Evolutionary conservation across 2,113 vertebrate genomes (phyloP), one percentile per base, ranked within the genome.

Genomic region (Pampusana beccarii): DNA sequence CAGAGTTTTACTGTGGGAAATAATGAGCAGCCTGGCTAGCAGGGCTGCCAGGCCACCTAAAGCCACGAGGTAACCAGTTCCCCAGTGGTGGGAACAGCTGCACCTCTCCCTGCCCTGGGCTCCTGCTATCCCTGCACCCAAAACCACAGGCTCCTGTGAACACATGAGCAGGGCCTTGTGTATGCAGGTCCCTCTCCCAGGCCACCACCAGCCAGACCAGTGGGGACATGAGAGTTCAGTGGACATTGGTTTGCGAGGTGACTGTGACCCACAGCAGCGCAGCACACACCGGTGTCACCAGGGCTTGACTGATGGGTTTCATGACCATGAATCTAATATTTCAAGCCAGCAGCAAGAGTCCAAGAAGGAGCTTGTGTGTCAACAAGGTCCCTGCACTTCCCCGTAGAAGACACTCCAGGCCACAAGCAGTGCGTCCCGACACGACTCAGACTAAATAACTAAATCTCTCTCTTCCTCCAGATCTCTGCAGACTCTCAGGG

Each of bases 151-250:
- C 6, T 79, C 5, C 19, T 23, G 44, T 28, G 18, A 56, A 19
- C 0, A 0, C 1, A 3, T 0, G 0, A 51, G 36, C 33, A 80
- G 50, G 18, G 29, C 40, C 21, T 21, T 0, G 0, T 2, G 23
- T 54, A 25, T 7, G 13, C 23, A 58, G 48, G 7, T 54, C 25
- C 10, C 6, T 38, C 56, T 72, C 64, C 48, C 66, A 75, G 42
- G 23, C 26, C 33, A 33, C 28, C 20, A 4, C 7, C 51, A 60
- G 34, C 10, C 0, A 1, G 0, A 25, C 16, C 0, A 1, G 8
- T 46, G 44, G 17, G 36, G n/a, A n/a, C 4, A 9, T 0, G 2
- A 2, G 11, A 9, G 5, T 34, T 51, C 26, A 33, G 56, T 4
- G 2, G 48, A 23, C 0, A 0, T 5, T 16, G 28, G 2, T 31